Evolutionary conservation across 92 coral and sea anemone genomes (phyloP).

Genomic region (Bergia sp.): DNA sequence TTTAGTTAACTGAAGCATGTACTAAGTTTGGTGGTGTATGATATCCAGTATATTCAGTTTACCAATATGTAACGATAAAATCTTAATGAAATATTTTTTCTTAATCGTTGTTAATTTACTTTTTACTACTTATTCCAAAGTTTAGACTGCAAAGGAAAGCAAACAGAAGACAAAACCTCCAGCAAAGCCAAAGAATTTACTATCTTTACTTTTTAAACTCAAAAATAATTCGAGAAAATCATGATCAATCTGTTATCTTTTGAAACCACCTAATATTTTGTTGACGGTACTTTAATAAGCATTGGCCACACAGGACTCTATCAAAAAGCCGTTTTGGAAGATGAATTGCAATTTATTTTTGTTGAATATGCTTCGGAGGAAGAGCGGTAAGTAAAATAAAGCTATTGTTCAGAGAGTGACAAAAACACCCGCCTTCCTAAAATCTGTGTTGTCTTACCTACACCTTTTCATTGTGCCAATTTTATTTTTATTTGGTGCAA

Average conservation of each 20-base stretch:
- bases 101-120: conserved; percentile 19
- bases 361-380: background rate
- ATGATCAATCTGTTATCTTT: conserved; percentile 33
- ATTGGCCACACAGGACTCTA: background rate
- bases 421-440: conserved; percentile 15
- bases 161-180: background rate
- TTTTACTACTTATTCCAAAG: background rate
- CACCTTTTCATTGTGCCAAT: conserved; percentile 8
- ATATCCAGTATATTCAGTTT: conserved; percentile 6
- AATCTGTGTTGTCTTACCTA: conserved; percentile 6
- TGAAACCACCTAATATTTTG: conserved; percentile 17
- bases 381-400: background rate
- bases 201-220: conserved; percentile 17
- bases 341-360: background rate
- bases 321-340: conserved; percentile 21
- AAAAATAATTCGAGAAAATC: background rate
- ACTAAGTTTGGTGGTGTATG: background rate
- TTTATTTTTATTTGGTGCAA: background rate
- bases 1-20: background rate
- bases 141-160: background rate
- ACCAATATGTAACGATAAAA: conserved; percentile 8
- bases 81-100: conserved; percentile 6
- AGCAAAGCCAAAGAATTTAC: background rate
- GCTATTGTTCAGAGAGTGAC: conserved; percentile 23
- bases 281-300: conserved; percentile 3